Evolutionary conservation across 2,797 vertebrate species (phyloP), one percentile per base, ranked within the genome.

Genomic region (Harpagifer antarcticus): DNA sequence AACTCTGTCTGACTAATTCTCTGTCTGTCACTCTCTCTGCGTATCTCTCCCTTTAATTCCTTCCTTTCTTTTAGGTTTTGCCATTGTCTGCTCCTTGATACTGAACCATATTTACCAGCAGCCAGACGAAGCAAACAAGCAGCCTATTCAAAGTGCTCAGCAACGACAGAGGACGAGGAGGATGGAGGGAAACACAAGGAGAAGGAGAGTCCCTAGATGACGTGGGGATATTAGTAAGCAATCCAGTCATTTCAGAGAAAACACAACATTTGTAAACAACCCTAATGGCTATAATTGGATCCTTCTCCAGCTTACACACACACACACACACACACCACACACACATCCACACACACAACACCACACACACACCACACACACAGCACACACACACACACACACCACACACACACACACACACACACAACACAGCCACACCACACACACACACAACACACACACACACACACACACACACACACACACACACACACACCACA

Each of bases 51-150:
- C 52, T 45, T 40, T 40, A 37, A 14, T 17, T 61, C 7, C 6
- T 60, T 52, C n/a, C 56, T 58, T 72, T n/a, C 45, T 76, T 48
- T 76, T 82, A 76, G 19, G 19, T 76, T 78, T 49, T 68, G 50
- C 57, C 54, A 84, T 90, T 88, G 87, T 91, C 76, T 50, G 3
- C 65, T 67, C 63, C 68, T 70, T 64, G 69, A 81, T n/a, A 52
- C 70, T 48, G 68, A 56, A 83, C 79, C 82, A 87, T 87, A 88
- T 92, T 90, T 83, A 86, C 76, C 73, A 78, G 86, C 76, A 76
- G 78, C 78, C 74, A 69, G 45, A 47, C 0, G 65, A 87, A 83
- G 78, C 74, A 79, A 81, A 87, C 85, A 86, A 86, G 52, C 74
- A 50, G 64, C 67, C 86, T 73, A 84, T 88, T 90, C 81, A 92